phyloP scores from a whole-genome alignment of 2,797 vertebrate species.

The Molossus molossus region DNA sequence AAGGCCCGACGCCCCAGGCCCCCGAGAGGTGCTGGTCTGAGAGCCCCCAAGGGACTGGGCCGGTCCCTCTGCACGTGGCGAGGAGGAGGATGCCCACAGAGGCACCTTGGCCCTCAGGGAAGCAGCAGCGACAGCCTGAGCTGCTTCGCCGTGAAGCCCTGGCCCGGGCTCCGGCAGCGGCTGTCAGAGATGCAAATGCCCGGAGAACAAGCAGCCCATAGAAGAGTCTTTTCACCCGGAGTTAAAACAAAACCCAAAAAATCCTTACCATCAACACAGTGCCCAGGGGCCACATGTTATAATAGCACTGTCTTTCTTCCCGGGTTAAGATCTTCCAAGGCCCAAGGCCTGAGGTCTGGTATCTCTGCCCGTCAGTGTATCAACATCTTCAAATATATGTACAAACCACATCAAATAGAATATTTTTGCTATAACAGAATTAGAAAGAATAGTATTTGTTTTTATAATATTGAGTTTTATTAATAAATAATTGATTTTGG shows the following conservation, averaged over 20 bases:
- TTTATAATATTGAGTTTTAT: constrained; percentile 66
- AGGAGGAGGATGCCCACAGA: fast-evolving
- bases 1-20: not conserved
- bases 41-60: not conserved
- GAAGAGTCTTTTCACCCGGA: not conserved
- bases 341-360: not conserved
- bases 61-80: not conserved
- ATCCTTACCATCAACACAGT: not conserved
- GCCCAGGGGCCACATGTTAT: not conserved
- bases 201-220: not conserved
- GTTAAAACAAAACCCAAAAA: not conserved
- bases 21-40: not conserved
- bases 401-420: not conserved
- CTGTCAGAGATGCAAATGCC: not conserved
- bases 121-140: not conserved
- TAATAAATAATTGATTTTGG: constrained; percentile 70
- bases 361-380: not conserved
- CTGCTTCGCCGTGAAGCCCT: not conserved
- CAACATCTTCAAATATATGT: not conserved
- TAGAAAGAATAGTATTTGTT: constrained; percentile 31
- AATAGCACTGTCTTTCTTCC: not conserved
- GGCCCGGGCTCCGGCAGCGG: not conserved
- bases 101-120: too few relatives aligned
- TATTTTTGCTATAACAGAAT: constrained; percentile 41
- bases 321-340: not conserved